Evolutionary conservation across 2,888 invertebrate species (phyloP), one percentile per base, ranked within the genome.

Genomic region (Coremacera marginata): DNA sequence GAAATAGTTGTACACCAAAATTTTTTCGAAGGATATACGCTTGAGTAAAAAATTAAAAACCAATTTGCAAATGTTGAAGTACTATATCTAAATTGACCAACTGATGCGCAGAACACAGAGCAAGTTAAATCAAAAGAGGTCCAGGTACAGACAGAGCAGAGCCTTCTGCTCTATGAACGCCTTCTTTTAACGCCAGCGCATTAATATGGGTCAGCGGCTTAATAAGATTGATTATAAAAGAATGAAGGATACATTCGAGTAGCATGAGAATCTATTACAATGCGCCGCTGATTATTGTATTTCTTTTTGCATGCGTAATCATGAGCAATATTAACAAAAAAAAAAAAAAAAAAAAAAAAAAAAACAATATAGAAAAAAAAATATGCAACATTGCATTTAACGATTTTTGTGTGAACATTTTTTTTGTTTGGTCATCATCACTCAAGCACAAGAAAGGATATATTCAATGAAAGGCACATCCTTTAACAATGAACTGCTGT

Each of bases 11-110:
- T 16, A 16, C 19, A 9, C n/a, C 16, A 52, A 5, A 52, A 19
- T 3, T 70, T 34, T 57, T 65, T 1, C 3, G 34, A 55, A 78
- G 81, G 80, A 82, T 80, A 76, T 75, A 80, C 82, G 82, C 81
- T 72, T 80, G 80, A 82, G 68, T 78, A 72, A 62, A 57, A 75
- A 78, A 79, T 82, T 78, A 78, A 52, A 70, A 55, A 62, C 37
- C 44, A 70, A 70, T n/a, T 25, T 34, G 34, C 44, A 34, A 8
- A 25, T 55, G 65, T 11, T 16, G n/a, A 22, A 60, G 44, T 51
- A n/a, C n/a, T n/a, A n/a, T n/a, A 9, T 3, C 76, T 60, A 75
- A 78, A 75, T 77, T 81, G 81, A 77, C 80, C 79, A 80, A 78
- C 63, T 70, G 78, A 78, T 78, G 78, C 78, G 79, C 73, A 70